Percentiles rank a stretch among this genome's conserved stretches.
phyloP scores from a whole-genome alignment of 2,797 vertebrate species.

The Sardinella longiceps region DNA sequence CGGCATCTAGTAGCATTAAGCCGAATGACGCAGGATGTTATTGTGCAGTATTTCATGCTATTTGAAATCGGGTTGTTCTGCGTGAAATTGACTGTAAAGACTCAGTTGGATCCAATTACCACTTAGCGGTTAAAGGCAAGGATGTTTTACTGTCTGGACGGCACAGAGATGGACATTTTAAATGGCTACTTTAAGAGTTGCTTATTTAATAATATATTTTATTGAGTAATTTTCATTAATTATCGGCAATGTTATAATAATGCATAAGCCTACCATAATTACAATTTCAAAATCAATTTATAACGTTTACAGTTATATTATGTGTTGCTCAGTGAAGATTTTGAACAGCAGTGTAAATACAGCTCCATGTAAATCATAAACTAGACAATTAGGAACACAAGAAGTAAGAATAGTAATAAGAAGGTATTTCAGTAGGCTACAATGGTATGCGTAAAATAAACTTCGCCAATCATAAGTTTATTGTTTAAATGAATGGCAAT shows the following conservation, averaged over 20 bases:
- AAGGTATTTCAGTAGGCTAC: neutral
- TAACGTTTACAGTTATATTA: neutral
- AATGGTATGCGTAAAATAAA: neutral
- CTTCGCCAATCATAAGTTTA: neutral
- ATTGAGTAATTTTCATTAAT: neutral
- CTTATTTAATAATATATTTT: neutral
- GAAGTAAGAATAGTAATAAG: neutral
- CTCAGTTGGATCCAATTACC: conserved; percentile 5
- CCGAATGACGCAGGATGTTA: neutral
- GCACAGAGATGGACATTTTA: neutral
- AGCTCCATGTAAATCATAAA: neutral
- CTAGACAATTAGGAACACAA: neutral
- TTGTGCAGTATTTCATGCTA: neutral
- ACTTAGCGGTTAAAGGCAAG: neutral
- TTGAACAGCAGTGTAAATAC: neutral
- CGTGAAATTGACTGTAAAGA: conserved; percentile 15
- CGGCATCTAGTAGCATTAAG: neutral
- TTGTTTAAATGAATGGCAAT: neutral
- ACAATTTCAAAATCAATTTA: neutral
- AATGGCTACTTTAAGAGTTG: neutral
- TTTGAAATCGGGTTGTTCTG: neutral
- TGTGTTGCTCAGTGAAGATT: neutral
- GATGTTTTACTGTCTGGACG: neutral
- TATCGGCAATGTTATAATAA: neutral
- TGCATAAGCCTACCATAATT: too few relatives aligned